Percentiles rank a stretch among this genome's conserved stretches.
Conservation (phyloP, 1,140 invertebrate genomes). For the Drosophila pseudoobscura region DNA sequence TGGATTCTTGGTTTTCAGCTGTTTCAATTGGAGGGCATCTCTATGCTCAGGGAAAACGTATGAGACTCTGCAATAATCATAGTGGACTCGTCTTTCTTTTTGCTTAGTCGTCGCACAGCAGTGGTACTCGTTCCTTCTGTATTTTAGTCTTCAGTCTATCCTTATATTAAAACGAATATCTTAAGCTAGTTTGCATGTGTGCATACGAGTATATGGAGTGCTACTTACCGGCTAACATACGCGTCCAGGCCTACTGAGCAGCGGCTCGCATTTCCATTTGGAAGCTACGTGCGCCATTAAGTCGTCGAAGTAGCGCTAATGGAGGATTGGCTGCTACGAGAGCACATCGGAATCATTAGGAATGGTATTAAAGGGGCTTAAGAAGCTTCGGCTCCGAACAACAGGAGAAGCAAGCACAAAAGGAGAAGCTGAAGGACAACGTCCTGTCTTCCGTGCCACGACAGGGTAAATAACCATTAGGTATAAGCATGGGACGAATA, state of each 20-base stretch:
- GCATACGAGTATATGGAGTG: no score
- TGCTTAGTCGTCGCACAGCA: no score
- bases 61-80: no score
- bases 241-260: neutral
- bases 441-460: conserved; percentile 1
- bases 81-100: no score
- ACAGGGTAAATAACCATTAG: conserved; percentile 32
- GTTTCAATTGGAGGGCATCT: no score
- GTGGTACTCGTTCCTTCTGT: no score
- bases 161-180: no score
- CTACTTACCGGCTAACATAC: no score
- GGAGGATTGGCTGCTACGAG: conserved; percentile 16
- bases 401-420: conserved; percentile 7
- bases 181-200: no score
- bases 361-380: conserved; percentile 57
- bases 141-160: no score
- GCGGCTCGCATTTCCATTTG: conserved; percentile 28
- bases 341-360: conserved; percentile 49
- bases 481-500: neutral
- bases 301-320: conserved; percentile 43
- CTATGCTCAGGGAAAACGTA: no score
- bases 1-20: no score
- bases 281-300: conserved; percentile 44
- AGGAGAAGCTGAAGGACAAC: conserved; percentile 3
- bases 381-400: conserved; percentile 27